Evolutionary conservation across 35 echinoderm and acorn worm species (phyloP).

Genomic region (Ophioderma brevispina): DNA sequence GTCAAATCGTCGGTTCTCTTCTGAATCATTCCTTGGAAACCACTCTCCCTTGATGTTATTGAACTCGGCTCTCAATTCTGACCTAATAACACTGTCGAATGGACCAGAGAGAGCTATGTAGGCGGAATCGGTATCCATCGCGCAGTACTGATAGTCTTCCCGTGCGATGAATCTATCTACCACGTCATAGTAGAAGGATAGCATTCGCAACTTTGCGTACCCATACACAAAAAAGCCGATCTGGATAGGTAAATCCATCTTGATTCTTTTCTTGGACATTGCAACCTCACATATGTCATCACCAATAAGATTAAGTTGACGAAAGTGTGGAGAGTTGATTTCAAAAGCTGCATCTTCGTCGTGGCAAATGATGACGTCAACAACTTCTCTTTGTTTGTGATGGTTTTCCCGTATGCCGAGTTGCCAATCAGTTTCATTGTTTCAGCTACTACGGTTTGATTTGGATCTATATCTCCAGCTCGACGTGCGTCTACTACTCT

Average conservation of each 20-base stretch:
- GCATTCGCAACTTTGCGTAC: slow-evolving; percentile 31
- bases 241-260: slow-evolving; percentile 23
- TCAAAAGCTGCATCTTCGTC: background rate
- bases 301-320: slow-evolving; percentile 5
- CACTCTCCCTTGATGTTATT: slow-evolving; percentile 3
- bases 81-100: slow-evolving; percentile 21
- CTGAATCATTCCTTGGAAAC: slow-evolving; percentile 38
- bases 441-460: background rate
- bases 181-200: slow-evolving; percentile 27
- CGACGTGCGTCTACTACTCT: background rate
- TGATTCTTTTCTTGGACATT: slow-evolving; percentile 18
- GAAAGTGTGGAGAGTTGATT: slow-evolving; percentile 1
- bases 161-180: slow-evolving; percentile 20
- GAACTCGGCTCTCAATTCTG: slow-evolving; percentile 2
- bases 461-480: background rate
- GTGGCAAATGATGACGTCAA: background rate
- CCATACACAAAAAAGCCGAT: slow-evolving; percentile 27
- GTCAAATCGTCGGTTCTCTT: slow-evolving; percentile 26
- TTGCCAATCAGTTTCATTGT: slow-evolving; percentile 50
- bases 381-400: slow-evolving; percentile 28
- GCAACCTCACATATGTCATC: slow-evolving; percentile 7
- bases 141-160: background rate
- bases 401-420: slow-evolving; percentile 30
- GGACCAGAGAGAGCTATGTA: slow-evolving; percentile 8
- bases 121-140: slow-evolving; percentile 20